A percentile compares a stretch with the other conserved stretches of the same genome.
Conservation (phyloP, 2,888 invertebrate genomes). For the Eulithis prunata region DNA sequence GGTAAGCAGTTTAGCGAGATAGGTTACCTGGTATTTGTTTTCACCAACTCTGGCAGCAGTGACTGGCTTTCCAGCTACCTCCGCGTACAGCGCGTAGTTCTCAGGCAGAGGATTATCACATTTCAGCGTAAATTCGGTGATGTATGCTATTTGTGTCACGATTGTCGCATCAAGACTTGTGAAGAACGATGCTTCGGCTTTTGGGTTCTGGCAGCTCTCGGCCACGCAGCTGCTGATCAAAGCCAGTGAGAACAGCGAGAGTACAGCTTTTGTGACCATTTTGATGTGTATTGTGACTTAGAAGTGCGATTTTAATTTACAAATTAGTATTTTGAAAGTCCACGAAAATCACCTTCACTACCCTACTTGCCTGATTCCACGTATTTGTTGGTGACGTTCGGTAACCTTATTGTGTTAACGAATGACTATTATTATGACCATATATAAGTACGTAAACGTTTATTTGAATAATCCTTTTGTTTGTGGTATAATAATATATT, state of each 20-base stretch:
- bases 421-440: no score
- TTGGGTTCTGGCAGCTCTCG: conserved; percentile 82
- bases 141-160: conserved; percentile 94
- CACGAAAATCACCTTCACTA: conserved; percentile 14
- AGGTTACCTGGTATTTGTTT: conserved; percentile 92
- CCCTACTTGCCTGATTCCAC: conserved; percentile 31
- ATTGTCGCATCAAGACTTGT: conserved; percentile 97
- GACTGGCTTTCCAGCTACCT: conserved; percentile 93
- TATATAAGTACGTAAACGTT: no score
- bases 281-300: conserved; percentile 57
- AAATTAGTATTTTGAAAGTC: conserved; percentile 24
- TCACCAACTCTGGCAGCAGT: conserved; percentile 92
- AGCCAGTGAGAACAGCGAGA: conserved; percentile 60
- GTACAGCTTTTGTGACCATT: conserved; percentile 75
- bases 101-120: conserved; percentile 87
- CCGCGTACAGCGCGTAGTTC: conserved; percentile 93
- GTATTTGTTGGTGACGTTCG: conserved; percentile 31
- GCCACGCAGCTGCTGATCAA: conserved; percentile 57
- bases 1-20: no score
- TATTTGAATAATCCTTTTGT: no score
- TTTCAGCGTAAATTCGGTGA: conserved; percentile 94
- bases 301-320: conserved; percentile 48
- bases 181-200: conserved; percentile 91
- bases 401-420: background rate
- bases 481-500: no score